A percentile compares a stretch with the other conserved stretches of the same genome.
phyloP scores from a whole-genome alignment of 2,797 vertebrate genomes.

The Tenualosa ilisha region DNA sequence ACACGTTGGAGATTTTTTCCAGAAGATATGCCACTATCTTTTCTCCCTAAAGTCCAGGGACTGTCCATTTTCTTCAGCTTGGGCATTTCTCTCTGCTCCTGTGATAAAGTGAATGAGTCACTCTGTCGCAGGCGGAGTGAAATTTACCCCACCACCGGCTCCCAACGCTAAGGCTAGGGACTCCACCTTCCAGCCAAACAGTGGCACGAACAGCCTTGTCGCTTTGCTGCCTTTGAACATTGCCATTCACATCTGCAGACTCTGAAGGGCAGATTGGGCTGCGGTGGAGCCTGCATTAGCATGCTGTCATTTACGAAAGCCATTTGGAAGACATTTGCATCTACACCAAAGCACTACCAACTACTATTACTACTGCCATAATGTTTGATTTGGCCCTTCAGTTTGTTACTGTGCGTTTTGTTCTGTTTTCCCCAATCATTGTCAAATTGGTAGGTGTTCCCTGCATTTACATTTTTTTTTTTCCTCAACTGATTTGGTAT shows the following conservation, averaged over 20 bases:
- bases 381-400: neutral
- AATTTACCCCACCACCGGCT: neutral
- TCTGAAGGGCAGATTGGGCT: neutral
- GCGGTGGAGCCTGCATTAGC: neutral
- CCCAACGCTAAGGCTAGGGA: neutral
- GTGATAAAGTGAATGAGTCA: slow-evolving; percentile 2
- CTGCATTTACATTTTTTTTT: neutral
- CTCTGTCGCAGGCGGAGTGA: neutral
- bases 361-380: neutral
- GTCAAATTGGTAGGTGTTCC: neutral
- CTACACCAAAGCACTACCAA: neutral
- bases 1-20: neutral
- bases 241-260: neutral
- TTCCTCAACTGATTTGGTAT: neutral
- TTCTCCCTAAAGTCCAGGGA: neutral
- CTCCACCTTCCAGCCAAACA: slow-evolving; percentile 16
- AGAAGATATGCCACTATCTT: neutral
- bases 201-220: neutral
- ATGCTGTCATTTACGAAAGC: slow-evolving; percentile 8
- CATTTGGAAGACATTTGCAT: slow-evolving; percentile 14
- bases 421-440: neutral
- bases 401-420: neutral
- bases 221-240: neutral
- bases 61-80: neutral
- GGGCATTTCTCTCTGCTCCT: neutral